Evolutionary conservation across 1,140 invertebrate genomes (phyloP).

Genomic region (Tetraneura akinire): DNA sequence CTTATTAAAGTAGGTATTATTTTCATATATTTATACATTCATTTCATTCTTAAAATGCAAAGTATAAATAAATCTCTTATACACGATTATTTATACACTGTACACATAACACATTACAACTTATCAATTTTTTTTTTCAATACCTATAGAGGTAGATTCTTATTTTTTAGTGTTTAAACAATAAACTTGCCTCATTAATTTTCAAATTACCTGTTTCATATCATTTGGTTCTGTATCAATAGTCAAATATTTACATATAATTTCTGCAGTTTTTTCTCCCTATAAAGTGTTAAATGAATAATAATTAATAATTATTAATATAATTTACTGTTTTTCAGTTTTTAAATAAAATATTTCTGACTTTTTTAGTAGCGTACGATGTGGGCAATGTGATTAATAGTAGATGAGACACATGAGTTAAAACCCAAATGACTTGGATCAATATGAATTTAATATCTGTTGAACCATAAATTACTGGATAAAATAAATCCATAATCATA

Average conservation of each 20-base stretch:
- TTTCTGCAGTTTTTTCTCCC: conserved; percentile 48
- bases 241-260: conserved; percentile 45
- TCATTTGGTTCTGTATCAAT: conserved; percentile 8
- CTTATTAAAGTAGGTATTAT: no score
- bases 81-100: no score
- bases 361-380: conserved; percentile 48
- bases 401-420: conserved; percentile 52
- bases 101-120: no score
- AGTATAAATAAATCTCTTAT: no score
- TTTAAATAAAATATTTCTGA: background rate
- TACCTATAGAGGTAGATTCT: no score
- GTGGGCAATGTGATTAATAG: conserved; percentile 52
- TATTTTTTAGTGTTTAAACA: no score
- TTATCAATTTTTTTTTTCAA: no score
- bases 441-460: conserved; percentile 52
- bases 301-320: background rate
- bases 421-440: conserved; percentile 52
- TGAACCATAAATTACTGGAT: conserved; percentile 52
- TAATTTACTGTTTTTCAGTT: background rate
- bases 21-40: no score
- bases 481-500: conserved; percentile 53
- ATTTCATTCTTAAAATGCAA: no score
- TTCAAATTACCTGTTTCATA: conserved; percentile 45
- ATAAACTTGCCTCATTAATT: no score
- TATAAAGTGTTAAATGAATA: conserved; percentile 13